A percentile compares a stretch with the other conserved stretches of the same genome.
These are phyloP conservation scores for Proctacanthus coquilletti DNA, from an alignment of 1,140 invertebrate genomes.

Conservation along the genomic window DNA sequence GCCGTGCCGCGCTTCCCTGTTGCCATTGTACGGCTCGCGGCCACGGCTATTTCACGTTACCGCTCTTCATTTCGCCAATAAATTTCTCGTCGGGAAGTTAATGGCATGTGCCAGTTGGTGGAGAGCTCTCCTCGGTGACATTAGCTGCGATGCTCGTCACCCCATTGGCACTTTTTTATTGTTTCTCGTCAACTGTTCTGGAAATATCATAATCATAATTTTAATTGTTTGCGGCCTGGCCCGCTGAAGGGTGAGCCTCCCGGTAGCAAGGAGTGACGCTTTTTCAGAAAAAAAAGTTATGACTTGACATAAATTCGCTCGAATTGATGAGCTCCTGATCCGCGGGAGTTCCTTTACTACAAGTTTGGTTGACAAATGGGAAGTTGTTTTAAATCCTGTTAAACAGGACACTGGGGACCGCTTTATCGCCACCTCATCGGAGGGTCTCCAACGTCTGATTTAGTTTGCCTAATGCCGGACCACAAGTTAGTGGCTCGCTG, in stretches of 20 bases:
- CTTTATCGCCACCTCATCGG: too few species aligned
- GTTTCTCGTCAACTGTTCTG: neutral
- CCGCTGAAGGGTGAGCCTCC: neutral
- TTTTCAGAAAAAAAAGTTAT: constrained; percentile 1
- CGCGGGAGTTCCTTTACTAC: neutral
- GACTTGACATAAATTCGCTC: constrained; percentile 1
- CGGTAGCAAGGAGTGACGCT: too few species aligned
- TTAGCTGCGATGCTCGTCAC: too few species aligned
- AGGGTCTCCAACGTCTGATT: too few species aligned
- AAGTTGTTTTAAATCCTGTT: neutral
- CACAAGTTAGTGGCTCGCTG: too few species aligned
- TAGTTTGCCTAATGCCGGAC: too few species aligned
- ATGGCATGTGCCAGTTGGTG: neutral
- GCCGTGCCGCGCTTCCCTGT: too few species aligned
- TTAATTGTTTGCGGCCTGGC: neutral
- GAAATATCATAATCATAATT: constrained; percentile 1
- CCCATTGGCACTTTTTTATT: neutral
- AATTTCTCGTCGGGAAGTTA: neutral
- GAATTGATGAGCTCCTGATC: neutral
- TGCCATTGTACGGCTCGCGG: too few species aligned
- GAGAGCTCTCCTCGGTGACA: too few species aligned
- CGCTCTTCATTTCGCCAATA: too few species aligned
- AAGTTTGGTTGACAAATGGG: neutral
- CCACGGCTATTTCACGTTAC: too few species aligned
- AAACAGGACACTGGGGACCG: neutral